These are phyloP conservation scores for Coreius guichenoti DNA, from an alignment of 2,797 vertebrate species.

Conservation along the genomic window DNA sequence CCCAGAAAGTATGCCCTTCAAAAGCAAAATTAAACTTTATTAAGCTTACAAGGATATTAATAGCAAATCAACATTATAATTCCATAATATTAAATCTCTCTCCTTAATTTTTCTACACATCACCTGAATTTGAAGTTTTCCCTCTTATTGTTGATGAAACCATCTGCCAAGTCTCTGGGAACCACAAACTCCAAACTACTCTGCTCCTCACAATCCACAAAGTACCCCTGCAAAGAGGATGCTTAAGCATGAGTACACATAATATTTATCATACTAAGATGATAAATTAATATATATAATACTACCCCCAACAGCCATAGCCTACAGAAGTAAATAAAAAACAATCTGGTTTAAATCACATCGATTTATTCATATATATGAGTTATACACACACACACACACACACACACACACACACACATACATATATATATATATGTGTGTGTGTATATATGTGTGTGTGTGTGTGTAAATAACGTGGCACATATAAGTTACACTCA, in stretches of 20 bases:
- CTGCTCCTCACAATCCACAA: slow-evolving; percentile 80
- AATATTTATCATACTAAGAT: neutral
- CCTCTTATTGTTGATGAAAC: slow-evolving; percentile 94
- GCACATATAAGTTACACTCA: neutral
- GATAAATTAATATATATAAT: neutral
- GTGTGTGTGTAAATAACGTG: neutral
- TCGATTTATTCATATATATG: no score
- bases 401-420: no score
- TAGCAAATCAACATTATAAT: neutral
- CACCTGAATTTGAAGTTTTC: slow-evolving; percentile 94
- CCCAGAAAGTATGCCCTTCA: neutral
- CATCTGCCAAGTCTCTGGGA: slow-evolving; percentile 88
- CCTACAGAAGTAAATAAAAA: neutral
- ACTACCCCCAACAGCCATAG: neutral
- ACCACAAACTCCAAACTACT: slow-evolving; percentile 85
- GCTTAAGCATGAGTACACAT: slow-evolving; percentile 4
- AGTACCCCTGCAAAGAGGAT: slow-evolving; percentile 83
- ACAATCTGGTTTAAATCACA: neutral
- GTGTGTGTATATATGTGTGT: no score
- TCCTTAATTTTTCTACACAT: neutral
- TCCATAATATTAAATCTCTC: neutral
- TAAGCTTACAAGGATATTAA: neutral
- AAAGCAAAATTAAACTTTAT: neutral
- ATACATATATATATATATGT: no score
- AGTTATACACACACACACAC: no score